Conservation (phyloP, 2,113 vertebrate species). For the Xenus cinereus region DNA sequence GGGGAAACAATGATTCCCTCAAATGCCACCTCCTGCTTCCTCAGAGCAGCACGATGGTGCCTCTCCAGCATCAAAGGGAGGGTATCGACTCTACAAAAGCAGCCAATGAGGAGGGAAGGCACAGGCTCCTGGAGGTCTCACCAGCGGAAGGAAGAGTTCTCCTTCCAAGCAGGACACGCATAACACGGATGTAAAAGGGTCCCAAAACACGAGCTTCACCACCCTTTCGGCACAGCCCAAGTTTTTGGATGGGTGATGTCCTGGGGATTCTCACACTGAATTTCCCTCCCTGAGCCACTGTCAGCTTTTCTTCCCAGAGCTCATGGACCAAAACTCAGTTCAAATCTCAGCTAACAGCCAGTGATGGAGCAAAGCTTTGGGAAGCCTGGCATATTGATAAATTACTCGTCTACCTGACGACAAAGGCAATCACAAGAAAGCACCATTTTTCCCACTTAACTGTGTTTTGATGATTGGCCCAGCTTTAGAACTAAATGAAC, state of each 20-base stretch:
- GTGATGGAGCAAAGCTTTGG: rapidly evolving
- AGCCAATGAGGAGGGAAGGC: background rate
- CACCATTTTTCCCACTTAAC: background rate
- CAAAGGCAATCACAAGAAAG: background rate
- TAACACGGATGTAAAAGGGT: rapidly evolving
- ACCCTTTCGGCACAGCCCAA: background rate
- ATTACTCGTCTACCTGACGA: background rate
- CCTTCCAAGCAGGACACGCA: background rate
- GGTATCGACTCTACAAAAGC: background rate
- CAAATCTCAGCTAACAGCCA: background rate
- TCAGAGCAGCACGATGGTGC: background rate
- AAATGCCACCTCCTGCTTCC: background rate
- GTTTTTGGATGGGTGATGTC: background rate
- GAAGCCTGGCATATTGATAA: background rate
- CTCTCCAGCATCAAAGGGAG: background rate
- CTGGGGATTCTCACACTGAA: background rate
- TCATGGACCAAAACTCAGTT: no score
- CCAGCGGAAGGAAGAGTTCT: background rate
- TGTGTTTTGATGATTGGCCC: background rate
- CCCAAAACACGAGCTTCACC: background rate
- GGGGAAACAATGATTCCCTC: rapidly evolving
- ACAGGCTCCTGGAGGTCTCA: background rate
- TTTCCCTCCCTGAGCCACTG: background rate
- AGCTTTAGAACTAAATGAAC: background rate
- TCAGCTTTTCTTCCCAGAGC: background rate